Evolutionary conservation across 2,888 invertebrate species (phyloP).

Genomic region (Iselma pallidipennis): DNA sequence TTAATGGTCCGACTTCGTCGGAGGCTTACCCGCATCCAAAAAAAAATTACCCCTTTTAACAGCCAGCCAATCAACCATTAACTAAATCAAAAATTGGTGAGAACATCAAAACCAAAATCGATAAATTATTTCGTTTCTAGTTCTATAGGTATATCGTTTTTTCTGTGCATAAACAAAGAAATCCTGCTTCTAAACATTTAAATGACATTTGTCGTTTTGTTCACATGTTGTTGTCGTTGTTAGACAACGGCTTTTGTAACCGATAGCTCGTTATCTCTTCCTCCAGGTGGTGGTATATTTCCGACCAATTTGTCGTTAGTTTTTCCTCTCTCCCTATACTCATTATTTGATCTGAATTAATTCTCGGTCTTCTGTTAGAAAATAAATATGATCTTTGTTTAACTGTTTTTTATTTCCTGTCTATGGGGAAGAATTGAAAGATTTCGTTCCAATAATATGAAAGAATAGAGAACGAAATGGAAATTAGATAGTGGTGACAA

Average conservation of each 20-base stretch:
- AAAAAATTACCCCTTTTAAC: not conserved
- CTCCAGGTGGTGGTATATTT: not conserved
- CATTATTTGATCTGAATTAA: not conserved
- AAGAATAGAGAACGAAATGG: no score
- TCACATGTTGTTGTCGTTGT: not conserved
- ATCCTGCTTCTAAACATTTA: no score
- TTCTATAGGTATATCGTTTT: no score
- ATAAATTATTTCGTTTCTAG: no score
- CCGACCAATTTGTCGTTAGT: not conserved
- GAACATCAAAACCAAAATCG: not conserved
- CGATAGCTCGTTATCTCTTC: not conserved
- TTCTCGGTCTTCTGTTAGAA: not conserved
- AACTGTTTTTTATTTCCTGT: no score
- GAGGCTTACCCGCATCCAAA: not conserved
- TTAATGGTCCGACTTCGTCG: not conserved
- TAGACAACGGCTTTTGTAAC: not conserved
- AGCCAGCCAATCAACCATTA: not conserved
- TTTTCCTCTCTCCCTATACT: not conserved
- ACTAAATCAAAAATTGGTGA: not conserved
- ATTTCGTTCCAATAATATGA: no score
- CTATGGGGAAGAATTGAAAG: no score
- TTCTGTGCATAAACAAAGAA: no score
- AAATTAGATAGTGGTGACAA: conserved; percentile 19
- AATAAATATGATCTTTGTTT: not conserved
- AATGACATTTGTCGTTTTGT: not conserved